A percentile compares a stretch with the other conserved stretches of the same genome.
Conservation (phyloP, 2,888 invertebrate species). For the Nasonovia ribisnigri region DNA sequence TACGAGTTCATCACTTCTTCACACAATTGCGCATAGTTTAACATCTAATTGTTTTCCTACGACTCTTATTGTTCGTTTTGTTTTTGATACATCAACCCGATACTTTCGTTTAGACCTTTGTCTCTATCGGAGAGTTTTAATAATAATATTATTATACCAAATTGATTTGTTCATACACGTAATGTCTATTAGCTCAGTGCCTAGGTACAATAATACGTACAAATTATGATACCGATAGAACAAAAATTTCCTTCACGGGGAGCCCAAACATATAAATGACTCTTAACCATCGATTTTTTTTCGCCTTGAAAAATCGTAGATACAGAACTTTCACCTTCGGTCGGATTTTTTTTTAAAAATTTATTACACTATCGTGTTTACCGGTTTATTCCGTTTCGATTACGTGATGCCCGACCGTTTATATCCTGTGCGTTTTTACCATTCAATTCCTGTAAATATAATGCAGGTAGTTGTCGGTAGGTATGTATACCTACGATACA, state of each 20-base stretch:
- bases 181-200: too few relatives aligned
- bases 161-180: background rate
- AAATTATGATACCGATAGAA: background rate
- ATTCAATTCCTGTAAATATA: background rate
- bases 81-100: background rate
- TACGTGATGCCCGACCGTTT: slow-evolving; percentile 39
- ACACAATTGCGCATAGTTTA: background rate
- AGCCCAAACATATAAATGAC: background rate
- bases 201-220: background rate
- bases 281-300: background rate
- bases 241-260: background rate
- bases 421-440: slow-evolving; percentile 8
- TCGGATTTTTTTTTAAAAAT: background rate
- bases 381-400: slow-evolving; percentile 60
- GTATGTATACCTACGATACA: background rate
- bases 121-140: background rate
- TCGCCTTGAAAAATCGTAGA: slow-evolving; percentile 47
- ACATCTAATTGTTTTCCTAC: background rate
- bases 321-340: slow-evolving; percentile 57
- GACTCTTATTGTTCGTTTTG: background rate
- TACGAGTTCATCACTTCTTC: background rate
- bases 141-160: background rate
- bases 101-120: background rate
- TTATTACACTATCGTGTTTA: slow-evolving; percentile 49
- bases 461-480: background rate